Percentiles rank a stretch among this genome's conserved stretches.
Evolutionary conservation across 30 jellyfish, hydroid and myxozoan genomes (phyloP).

Genomic region (Turritopsis dohrnii): DNA sequence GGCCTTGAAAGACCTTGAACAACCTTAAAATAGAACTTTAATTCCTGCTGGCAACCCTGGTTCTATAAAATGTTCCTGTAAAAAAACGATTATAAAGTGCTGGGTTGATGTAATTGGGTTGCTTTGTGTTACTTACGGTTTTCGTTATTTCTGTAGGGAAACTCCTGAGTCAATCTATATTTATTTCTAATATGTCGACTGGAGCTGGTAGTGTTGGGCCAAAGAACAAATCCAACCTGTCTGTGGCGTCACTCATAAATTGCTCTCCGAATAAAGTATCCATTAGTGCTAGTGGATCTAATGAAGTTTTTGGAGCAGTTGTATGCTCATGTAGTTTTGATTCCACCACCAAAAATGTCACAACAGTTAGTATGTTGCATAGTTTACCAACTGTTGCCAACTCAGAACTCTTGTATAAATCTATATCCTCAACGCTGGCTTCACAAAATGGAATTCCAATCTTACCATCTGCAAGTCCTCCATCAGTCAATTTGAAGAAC

Average conservation of each 20-base stretch:
- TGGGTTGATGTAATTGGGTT: background rate
- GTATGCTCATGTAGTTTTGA: background rate
- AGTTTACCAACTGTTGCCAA: slow-evolving; percentile 14
- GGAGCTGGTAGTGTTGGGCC: background rate
- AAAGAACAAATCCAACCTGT: slow-evolving; percentile 2
- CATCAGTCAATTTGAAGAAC: background rate
- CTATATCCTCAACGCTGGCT: background rate
- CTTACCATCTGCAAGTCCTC: background rate
- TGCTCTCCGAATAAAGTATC: background rate
- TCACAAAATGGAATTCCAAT: background rate
- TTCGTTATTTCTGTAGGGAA: background rate
- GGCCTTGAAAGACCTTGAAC: no score
- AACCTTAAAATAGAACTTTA: no score
- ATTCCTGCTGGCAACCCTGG: background rate
- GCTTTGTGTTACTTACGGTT: background rate
- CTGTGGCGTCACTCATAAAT: slow-evolving; percentile 1
- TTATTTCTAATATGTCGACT: background rate
- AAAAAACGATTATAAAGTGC: background rate
- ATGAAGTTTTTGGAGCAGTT: background rate
- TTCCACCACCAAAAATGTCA: background rate
- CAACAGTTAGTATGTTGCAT: background rate
- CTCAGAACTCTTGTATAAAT: background rate
- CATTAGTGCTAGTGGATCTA: background rate
- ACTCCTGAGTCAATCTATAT: background rate
- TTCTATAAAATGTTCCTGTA: background rate